Conservation (phyloP, 2,888 invertebrate species). For the Fabriciana adippe region DNA sequence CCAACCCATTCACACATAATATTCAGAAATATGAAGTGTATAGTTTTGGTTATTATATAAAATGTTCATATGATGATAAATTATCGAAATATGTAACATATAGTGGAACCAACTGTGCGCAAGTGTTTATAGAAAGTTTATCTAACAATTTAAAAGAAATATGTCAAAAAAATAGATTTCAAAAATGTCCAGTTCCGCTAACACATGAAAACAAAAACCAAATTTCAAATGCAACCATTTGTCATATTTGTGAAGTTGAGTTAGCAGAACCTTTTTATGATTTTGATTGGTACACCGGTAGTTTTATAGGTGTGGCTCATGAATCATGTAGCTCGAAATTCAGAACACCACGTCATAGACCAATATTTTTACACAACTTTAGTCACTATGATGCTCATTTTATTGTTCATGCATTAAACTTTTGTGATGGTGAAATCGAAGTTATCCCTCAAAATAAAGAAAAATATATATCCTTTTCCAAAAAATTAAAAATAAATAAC, state of each 20-base stretch:
- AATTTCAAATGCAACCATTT: constrained; percentile 23
- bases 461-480: constrained; percentile 46
- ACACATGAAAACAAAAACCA: constrained; percentile 22
- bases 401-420: constrained; percentile 35
- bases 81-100: constrained; percentile 44
- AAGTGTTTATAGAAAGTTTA: constrained; percentile 43
- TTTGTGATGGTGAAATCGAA: constrained; percentile 31
- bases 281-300: constrained; percentile 7
- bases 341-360: constrained; percentile 1
- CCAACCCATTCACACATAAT: constrained; percentile 42
- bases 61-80: constrained; percentile 45
- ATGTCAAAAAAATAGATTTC: constrained; percentile 29
- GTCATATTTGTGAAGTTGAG: constrained; percentile 40
- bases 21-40: constrained; percentile 43
- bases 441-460: constrained; percentile 35
- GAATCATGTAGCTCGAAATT: constrained; percentile 7
- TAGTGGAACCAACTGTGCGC: constrained; percentile 41
- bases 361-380: constrained; percentile 41
- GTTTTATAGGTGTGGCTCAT: constrained; percentile 4
- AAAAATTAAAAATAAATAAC: constrained; percentile 35
- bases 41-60: constrained; percentile 48
- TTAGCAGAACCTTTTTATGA: constrained; percentile 20
- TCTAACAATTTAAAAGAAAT: constrained; percentile 40
- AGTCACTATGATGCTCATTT: constrained; percentile 36
- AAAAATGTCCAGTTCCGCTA: constrained; percentile 28